Evolutionary conservation across 2,797 vertebrate species (phyloP), one percentile per base, ranked within the genome.

Genomic region (Liasis olivaceus): DNA sequence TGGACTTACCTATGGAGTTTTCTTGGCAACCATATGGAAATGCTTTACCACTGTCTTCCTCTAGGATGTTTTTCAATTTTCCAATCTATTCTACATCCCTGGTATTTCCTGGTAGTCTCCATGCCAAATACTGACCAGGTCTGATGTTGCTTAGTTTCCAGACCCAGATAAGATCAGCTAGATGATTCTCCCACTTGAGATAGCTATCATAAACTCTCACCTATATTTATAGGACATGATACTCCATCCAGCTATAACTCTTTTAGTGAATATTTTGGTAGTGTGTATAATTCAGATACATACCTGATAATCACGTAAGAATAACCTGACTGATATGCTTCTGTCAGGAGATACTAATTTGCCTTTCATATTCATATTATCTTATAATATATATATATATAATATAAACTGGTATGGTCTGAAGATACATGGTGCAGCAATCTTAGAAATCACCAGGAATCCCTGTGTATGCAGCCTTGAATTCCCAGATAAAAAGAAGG

Each of bases 231-330:
- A 77, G 17, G 36, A 77, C 17, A 36, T 4, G 3, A 26, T 36
- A 13, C 87, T 63, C 59, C 13, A 20, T 64, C n/a, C 20, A 63
- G 47, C 31, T 36, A 84, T 92, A 89, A 84, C 84, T 91, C 85
- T 91, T 64, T 91, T 85, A n/a, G 59, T 24, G 36, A 63, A 51
- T 85, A 85, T 85, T 85, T 90, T 88, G 77, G 36, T 62, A 54
- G 60, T 26, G 28, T 26, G 4, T 62, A 58, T 81, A 85, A 58
- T 42, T 31, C 56, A 85, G 28, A 62, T 36, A 47, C 72, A 56
- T 63, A 2, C 26, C n/a, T 56, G n/a, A 86, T n/a, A 56, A 36
- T 51, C 51, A 64, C 84, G 85, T 89, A 81, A 89, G 72, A n/a
- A 36, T 89, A 89, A 89, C 60, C 59, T 63, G 54, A 60, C 54